Percentiles rank a stretch among this genome's conserved stretches.
Conservation (phyloP, 2,888 invertebrate genomes). For the Cyclophora albipunctata region DNA sequence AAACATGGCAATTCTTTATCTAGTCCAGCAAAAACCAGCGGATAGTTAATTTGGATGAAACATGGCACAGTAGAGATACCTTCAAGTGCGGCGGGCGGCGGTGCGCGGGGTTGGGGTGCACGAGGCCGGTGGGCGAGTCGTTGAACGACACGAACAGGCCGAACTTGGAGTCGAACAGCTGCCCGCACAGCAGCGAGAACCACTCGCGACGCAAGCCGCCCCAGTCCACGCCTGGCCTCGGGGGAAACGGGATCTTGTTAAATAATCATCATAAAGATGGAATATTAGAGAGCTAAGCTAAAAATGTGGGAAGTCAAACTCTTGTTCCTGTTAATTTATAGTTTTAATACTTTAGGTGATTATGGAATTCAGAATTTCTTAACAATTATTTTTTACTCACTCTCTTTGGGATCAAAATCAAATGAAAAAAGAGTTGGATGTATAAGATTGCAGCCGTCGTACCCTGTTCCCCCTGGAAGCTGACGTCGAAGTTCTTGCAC, state of each 20-base stretch:
- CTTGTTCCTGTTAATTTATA: too few relatives aligned
- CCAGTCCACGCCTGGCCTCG: slow-evolving; percentile 87
- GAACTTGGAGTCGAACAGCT: slow-evolving; percentile 88
- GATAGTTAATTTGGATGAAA: too few relatives aligned
- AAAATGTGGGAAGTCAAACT: background rate
- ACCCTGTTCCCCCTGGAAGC: slow-evolving; percentile 96
- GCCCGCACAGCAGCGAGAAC: slow-evolving; percentile 92
- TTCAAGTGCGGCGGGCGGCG: slow-evolving; percentile 85
- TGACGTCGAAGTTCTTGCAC: slow-evolving; percentile 95
- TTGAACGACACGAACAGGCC: slow-evolving; percentile 90
- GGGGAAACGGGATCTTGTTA: too few relatives aligned
- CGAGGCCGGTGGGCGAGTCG: slow-evolving; percentile 89
- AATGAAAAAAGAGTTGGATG: too few relatives aligned
- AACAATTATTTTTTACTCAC: too few relatives aligned
- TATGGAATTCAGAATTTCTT: too few relatives aligned
- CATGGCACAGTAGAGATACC: slow-evolving; percentile 21
- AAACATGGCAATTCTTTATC: too few relatives aligned
- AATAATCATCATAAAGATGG: background rate
- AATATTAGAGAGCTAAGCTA: too few relatives aligned
- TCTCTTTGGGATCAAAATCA: too few relatives aligned
- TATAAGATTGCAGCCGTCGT: too few relatives aligned
- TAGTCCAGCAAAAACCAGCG: too few relatives aligned
- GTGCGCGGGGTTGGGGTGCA: slow-evolving; percentile 90
- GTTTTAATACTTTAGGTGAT: too few relatives aligned
- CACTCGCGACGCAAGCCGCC: slow-evolving; percentile 95